Evolutionary conservation across 2,888 invertebrate genomes (phyloP), one percentile per base, ranked within the genome.

Genomic region (Clitarchus hookeri): DNA sequence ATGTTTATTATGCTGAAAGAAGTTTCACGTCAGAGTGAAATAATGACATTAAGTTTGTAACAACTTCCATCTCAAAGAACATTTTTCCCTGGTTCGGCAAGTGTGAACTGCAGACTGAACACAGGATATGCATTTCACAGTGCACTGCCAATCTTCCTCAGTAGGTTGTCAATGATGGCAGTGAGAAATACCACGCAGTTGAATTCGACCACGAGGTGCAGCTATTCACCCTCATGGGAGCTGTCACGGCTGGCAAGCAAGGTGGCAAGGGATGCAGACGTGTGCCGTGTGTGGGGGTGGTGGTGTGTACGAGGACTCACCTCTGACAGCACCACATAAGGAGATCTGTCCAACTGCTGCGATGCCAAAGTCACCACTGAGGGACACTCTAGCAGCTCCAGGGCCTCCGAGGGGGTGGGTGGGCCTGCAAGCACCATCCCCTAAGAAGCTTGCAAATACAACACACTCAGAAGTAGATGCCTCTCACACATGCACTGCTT

Each of bases 341-440:
- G 84, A 0, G 80, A 86, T 16, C 86, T 77, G 79, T 86, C 86
- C 9, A 87, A 87, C 53, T 86, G 84, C 48, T 87, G 87, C 11
- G 87, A 84, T n/a, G 84, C 86, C 48, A 87, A 84, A 2, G 86
- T 85, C 25, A 84, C 86, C 23, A 87, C 54, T 23, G 87, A 85
- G 2, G 88, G 87, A 80, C 90, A 90, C 84, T 92, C 91, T 44
- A 91, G 86, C 87, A 91, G 89, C 79, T 91, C 90, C 84, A 91
- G 88, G 13, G 91, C 90, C 88, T 92, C 92, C 9, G 91, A 91
- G 19, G 91, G 91, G 6, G 91, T 91, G 19, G 91, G 91, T 36
- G 91, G 91, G 8, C 90, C 91, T 86, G 86, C 27, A 84, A 86
- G 19, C 36, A 36, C 26, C 36, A 36, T 36, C 4, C 36, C 36